Percentiles rank a stretch among this genome's conserved stretches.
Evolutionary conservation across 2,113 vertebrate genomes (phyloP).

Genomic region (Cairina moschata): DNA sequence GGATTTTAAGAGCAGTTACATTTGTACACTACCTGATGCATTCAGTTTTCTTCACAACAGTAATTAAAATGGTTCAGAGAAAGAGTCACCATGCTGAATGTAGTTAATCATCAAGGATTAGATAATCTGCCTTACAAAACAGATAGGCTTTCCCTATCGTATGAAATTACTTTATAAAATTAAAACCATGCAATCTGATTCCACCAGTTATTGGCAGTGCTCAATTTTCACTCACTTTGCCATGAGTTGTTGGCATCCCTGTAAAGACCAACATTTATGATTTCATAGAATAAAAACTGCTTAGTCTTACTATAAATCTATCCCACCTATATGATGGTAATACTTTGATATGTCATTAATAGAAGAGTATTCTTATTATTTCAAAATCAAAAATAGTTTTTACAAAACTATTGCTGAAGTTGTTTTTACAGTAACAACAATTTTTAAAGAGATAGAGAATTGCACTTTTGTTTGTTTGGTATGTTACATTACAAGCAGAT

Average conservation of each 20-base stretch:
- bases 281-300: neutral
- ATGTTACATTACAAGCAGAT: neutral
- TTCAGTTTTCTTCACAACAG: constrained; percentile 13
- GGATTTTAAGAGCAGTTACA: constrained; percentile 44
- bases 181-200: neutral
- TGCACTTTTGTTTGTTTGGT: neutral
- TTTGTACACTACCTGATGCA: constrained; percentile 6
- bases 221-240: neutral
- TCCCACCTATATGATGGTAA: neutral
- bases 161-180: neutral
- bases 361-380: neutral
- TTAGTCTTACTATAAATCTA: neutral
- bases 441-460: neutral
- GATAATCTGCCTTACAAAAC: neutral
- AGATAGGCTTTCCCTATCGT: neutral
- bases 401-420: neutral
- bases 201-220: neutral
- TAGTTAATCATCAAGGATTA: constrained; percentile 33
- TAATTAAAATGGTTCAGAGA: constrained; percentile 44
- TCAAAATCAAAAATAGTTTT: neutral
- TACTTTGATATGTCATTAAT: neutral
- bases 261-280: neutral
- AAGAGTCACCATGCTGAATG: neutral
- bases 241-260: neutral
- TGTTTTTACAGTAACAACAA: neutral